Conservation (phyloP, 2,113 vertebrate species). For the Abramis brama region DNA sequence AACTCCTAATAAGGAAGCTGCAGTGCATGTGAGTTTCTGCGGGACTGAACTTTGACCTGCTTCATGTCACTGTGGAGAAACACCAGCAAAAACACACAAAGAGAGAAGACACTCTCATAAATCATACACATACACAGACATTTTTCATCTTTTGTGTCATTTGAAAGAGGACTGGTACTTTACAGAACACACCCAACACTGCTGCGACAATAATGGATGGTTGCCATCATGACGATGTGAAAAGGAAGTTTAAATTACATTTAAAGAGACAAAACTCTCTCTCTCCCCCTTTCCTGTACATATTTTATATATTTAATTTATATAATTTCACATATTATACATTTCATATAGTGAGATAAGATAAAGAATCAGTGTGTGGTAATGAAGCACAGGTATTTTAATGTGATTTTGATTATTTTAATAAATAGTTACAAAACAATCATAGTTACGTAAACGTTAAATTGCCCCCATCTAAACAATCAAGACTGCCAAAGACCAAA, state of each 20-base stretch:
- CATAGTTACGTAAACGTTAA: too few relatives aligned
- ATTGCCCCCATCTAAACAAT: too few relatives aligned
- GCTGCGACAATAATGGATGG: neutral
- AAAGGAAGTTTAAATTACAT: neutral
- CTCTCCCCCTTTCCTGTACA: neutral
- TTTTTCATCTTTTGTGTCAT: neutral
- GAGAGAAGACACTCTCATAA: neutral
- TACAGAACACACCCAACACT: neutral
- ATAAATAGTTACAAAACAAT: too few relatives aligned
- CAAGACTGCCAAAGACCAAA: too few relatives aligned
- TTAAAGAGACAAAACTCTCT: neutral
- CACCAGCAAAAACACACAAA: conserved; percentile 2
- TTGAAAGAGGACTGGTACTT: neutral
- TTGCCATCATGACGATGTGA: neutral
- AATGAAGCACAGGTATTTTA: neutral
- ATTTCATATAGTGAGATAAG: neutral
- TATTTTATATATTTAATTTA: neutral
- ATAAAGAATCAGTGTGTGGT: neutral
- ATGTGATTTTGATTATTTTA: too few relatives aligned
- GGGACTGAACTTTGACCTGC: conserved; percentile 37
- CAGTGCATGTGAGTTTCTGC: conserved; percentile 7
- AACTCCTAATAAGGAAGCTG: conserved; percentile 52
- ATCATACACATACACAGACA: conserved; percentile 13
- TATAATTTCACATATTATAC: neutral
- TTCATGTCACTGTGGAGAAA: conserved; percentile 6